Base-by-base conservation (phyloP, 2,888 invertebrate genomes). In the Orthonevra nobilis region DNA sequence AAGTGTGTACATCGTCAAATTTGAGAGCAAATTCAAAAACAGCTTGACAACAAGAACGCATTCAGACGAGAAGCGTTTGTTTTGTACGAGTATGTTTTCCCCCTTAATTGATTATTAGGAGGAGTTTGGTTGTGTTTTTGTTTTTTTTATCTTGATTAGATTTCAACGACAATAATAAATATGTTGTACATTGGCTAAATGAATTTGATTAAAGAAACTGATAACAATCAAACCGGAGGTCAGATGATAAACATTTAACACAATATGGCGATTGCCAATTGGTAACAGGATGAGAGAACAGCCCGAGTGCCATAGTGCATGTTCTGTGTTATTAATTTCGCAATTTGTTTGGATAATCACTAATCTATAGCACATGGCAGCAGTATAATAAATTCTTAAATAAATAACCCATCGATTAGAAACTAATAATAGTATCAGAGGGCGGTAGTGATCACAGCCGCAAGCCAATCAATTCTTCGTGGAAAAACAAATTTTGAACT, bases 221-320 rank as follows among this genome's bases (percentile, higher is more conserved):
- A 66, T 66, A 56, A 56, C 7, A 20, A 68, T 40, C 48, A 19
- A 58, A 58, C 23, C n/a, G 58, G 36, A 48, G 44, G 46, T 1
- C 23, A 58, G 68, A 69, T 69, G n/a, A n/a, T n/a, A n/a, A 69
- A 69, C 38, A 32, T 30, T 60, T 40, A 19, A 60, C 32, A 66
- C 9, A 40, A 15, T 36, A 5, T 6, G 15, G 60, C 60, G 23
- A 46, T 77, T 77, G 58, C 64, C 32, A 77, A 77, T 77, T 77
- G 58, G 72, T 38, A 77, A 77, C 75, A 77, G 28, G 36, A 26
- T 2, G 26, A 42, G 6, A 30, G 46, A 38, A 58, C 17, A 48
- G 36, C 12, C n/a, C 38, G 52, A 70, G 52, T 40, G 46, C 32
- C 36, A 34, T 36, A 17, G 23, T 40, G 26, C 19, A 42, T 32